These are phyloP conservation scores for Myotis planiceps DNA, from an alignment of 2,797 vertebrate genomes.

Conservation along the genomic window DNA sequence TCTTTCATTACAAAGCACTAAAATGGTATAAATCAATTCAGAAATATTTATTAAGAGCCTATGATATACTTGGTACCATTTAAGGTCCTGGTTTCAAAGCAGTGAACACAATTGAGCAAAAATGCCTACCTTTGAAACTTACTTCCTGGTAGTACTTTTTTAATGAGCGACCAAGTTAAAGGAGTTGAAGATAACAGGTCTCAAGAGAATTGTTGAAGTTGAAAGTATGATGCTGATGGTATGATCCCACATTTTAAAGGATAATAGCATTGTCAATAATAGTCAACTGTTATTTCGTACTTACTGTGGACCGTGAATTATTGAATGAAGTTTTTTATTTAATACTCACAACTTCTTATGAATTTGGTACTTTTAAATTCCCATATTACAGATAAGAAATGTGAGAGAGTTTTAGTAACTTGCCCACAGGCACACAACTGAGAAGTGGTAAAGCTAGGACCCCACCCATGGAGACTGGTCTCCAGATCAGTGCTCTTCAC, in stretches of 20 bases:
- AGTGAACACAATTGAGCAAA: slow-evolving; percentile 24
- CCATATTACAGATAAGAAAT: background rate
- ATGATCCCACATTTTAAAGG: background rate
- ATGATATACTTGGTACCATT: background rate
- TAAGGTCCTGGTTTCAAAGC: background rate
- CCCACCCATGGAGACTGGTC: background rate
- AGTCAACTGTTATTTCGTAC: background rate
- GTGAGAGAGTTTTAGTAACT: background rate
- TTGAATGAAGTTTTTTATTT: background rate
- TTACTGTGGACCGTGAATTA: background rate
- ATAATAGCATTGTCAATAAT: background rate
- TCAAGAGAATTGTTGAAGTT: background rate
- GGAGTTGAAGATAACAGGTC: background rate
- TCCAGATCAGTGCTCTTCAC: background rate
- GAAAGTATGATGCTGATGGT: background rate
- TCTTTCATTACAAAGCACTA: background rate
- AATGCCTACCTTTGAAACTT: background rate
- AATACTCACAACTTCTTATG: background rate
- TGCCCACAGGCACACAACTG: background rate
- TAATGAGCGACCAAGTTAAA: background rate
- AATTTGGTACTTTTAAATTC: background rate
- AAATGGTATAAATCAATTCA: background rate
- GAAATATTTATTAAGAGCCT: background rate
- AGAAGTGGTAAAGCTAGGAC: background rate
- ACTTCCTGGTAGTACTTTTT: background rate